Evolutionary conservation across 1,140 invertebrate genomes (phyloP), one percentile per base, ranked within the genome.

Genomic region (Sarcophaga bullata): DNA sequence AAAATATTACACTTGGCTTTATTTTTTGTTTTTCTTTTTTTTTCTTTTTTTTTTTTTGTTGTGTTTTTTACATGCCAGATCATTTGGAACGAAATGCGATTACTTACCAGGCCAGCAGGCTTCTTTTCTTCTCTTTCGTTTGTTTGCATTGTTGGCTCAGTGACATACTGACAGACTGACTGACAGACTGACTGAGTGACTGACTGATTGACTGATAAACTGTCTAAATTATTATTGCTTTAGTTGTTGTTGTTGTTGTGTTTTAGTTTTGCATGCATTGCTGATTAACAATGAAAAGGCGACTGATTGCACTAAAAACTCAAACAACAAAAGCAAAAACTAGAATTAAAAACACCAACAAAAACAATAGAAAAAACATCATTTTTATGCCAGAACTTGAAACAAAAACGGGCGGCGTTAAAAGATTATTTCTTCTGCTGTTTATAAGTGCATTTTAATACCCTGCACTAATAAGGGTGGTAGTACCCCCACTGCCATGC

Each of bases 211-310:
- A 58, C 54, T 13, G 11, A 11, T 4, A 37, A 37, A 37, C 4
- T 37, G 1, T 37, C 25, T 37, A 37, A 37, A 37, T 37, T 37
- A 37, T 37, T 37, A 37, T 37, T 37, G 25, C 25, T 37, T 37
- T 58, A n/a, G 9, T 11, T 58, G 54, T 13, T 13, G 25, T 37
- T 37, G 25, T 37, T 37, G 25, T 37, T 37, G 25, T 37, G 54
- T 11, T 58, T 58, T 13, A 11, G 62, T 19, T 19, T 19, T 68
- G 62, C 19, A 68, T 68, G 62, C 62, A 17, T 68, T 68, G 62
- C 19, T 68, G 62, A 68, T 68, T 68, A 68, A 68, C n/a, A 68
- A 68, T 68, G 19, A 37, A 37, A 37, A 68, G 62, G 19, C 62
- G 62, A 13, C 15, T 19, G 62, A 19, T 17, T 68, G 62, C 19